Conservation (phyloP, 2,113 vertebrate species). For the Chinchilla lanigera region DNA sequence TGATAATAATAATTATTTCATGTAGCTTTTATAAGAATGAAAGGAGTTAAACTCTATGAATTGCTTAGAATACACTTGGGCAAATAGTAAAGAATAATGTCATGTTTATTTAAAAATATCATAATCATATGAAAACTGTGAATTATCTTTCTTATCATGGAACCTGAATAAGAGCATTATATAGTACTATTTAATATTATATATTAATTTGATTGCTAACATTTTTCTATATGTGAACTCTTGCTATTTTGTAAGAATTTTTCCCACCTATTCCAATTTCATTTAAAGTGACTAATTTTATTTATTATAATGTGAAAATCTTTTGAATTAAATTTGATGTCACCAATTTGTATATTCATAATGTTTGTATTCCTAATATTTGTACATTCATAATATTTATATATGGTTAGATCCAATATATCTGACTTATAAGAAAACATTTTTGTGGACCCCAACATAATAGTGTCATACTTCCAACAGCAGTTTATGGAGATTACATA, state of each 20-base stretch:
- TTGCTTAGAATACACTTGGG: neutral
- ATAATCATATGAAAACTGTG: neutral
- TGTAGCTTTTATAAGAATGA: neutral
- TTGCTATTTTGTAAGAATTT: neutral
- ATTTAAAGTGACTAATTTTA: slow-evolving; percentile 42
- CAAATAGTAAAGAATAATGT: neutral
- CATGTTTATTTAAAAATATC: neutral
- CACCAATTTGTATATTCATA: slow-evolving; percentile 20
- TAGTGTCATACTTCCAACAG: neutral
- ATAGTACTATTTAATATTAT: neutral
- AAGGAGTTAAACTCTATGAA: neutral
- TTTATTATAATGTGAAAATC: neutral
- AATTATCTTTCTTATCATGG: neutral
- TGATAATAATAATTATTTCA: neutral
- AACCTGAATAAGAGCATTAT: neutral
- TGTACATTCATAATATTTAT: slow-evolving; percentile 53
- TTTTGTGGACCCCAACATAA: neutral
- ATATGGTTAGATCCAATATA: slow-evolving; percentile 41
- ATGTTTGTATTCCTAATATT: slow-evolving; percentile 60
- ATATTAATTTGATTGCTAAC: neutral
- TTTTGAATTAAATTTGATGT: slow-evolving; percentile 34
- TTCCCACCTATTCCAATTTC: neutral
- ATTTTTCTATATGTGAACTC: slow-evolving; percentile 16
- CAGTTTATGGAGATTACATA: neutral
- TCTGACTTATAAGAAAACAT: slow-evolving; percentile 11